Evolutionary conservation across 2,888 invertebrate genomes (phyloP).

Genomic region (Nemurella pictetii): DNA sequence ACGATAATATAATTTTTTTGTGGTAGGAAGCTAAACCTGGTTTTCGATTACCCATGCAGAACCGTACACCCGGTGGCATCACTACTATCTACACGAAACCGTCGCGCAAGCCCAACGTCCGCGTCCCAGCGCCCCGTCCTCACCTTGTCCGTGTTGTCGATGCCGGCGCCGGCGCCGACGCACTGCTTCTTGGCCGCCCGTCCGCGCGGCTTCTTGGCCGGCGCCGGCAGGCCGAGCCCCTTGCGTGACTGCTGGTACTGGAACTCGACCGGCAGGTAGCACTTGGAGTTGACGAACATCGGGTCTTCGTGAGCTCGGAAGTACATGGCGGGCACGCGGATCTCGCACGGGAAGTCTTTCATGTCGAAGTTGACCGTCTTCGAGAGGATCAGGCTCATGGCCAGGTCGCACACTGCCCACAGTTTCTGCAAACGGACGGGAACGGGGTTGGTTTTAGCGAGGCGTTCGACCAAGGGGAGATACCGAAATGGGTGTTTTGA

Average conservation of each 20-base stretch:
- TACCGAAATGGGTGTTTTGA: no score
- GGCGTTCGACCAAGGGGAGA: no score
- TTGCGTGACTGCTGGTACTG: conserved; percentile 55
- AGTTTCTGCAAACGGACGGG: conserved; percentile 89
- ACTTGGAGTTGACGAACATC: conserved; percentile 68
- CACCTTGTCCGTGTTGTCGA: conserved; percentile 64
- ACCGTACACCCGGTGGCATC: no score
- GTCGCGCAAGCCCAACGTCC: no score
- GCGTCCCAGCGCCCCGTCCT: no score
- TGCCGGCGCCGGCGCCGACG: conserved; percentile 60
- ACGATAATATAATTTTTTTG: no score
- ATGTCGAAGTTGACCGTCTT: conserved; percentile 86
- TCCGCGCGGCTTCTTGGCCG: conserved; percentile 49
- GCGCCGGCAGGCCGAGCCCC: conserved; percentile 53
- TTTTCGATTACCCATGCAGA: no score
- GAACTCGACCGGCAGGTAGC: conserved; percentile 81
- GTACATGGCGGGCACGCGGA: conserved; percentile 88
- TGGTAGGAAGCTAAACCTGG: no score
- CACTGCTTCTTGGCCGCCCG: conserved; percentile 53
- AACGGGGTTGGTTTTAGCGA: no score
- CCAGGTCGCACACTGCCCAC: conserved; percentile 95
- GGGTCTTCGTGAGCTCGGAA: conserved; percentile 70
- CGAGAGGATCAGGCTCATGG: conserved; percentile 85
- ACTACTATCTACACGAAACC: no score
- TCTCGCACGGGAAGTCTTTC: conserved; percentile 85